Evolutionary conservation across 2,888 invertebrate genomes (phyloP).

Genomic region (Dascillus cervinus): DNA sequence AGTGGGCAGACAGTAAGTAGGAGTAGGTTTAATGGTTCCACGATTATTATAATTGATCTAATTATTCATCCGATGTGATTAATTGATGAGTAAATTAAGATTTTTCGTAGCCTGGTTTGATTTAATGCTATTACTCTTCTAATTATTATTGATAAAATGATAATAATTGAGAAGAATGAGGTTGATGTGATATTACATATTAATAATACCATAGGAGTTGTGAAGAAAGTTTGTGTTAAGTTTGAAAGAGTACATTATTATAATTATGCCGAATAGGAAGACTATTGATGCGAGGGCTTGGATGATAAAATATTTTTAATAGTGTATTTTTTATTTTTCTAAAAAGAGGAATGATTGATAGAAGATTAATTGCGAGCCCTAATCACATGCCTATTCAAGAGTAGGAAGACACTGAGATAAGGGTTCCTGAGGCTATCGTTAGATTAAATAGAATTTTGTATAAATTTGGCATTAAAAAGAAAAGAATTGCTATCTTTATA

Average conservation of each 20-base stretch:
- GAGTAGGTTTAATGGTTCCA: too few relatives aligned
- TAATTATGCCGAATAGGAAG: slow-evolving; percentile 44
- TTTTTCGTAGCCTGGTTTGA: slow-evolving; percentile 43
- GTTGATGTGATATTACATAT: slow-evolving; percentile 36
- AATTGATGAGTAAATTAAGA: slow-evolving; percentile 56
- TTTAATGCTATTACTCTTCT: slow-evolving; percentile 47
- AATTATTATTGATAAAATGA: slow-evolving; percentile 44
- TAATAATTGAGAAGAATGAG: slow-evolving; percentile 40
- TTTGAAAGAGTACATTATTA: too few relatives aligned
- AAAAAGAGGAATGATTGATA: slow-evolving; percentile 54
- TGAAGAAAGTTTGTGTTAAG: slow-evolving; percentile 24
- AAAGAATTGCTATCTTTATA: slow-evolving; percentile 44
- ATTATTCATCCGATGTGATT: slow-evolving; percentile 52
- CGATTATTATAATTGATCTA: slow-evolving; percentile 18
- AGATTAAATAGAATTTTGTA: slow-evolving; percentile 49
- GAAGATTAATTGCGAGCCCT: slow-evolving; percentile 56
- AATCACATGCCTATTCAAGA: slow-evolving; percentile 49
- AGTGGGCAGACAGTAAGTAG: too few relatives aligned
- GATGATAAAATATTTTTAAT: slow-evolving; percentile 52
- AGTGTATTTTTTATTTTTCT: slow-evolving; percentile 44
- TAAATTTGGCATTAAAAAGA: slow-evolving; percentile 47
- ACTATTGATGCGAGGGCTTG: slow-evolving; percentile 53
- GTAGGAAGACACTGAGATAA: slow-evolving; percentile 46
- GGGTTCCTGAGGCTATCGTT: slow-evolving; percentile 42
- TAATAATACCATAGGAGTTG: slow-evolving; percentile 49